Conservation (phyloP, 2,113 vertebrate species). For the Rhynchomys soricoides region DNA sequence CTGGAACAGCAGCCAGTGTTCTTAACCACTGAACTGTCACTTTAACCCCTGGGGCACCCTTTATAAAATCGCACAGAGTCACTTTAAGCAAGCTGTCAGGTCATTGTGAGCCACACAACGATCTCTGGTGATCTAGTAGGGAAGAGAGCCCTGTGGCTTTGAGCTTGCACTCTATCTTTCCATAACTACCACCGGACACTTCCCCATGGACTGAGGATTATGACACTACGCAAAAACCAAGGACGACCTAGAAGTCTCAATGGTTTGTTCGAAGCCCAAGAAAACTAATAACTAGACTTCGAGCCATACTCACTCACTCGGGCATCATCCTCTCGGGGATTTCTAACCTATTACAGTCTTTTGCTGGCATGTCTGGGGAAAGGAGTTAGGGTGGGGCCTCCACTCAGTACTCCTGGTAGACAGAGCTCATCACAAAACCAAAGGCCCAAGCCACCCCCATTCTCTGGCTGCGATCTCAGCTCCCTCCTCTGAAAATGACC, state of each 20-base stretch:
- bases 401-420: neutral
- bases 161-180: neutral
- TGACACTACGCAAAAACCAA: neutral
- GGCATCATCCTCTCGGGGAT: neutral
- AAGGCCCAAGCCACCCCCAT: neutral
- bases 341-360: neutral
- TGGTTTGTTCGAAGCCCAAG: neutral
- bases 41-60: neutral
- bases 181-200: neutral
- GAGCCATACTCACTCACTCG: neutral
- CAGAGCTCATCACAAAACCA: neutral
- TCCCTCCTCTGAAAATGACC: neutral
- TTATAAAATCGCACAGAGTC: neutral
- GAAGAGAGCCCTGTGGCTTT: neutral
- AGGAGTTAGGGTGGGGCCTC: neutral
- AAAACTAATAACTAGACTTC: neutral
- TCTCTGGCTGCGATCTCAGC: rapidly evolving
- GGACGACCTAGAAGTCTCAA: neutral
- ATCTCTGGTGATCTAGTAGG: neutral
- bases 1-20: neutral
- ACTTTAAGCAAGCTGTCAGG: neutral
- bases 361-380: no score
- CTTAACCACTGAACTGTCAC: neutral
- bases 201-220: neutral
- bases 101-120: neutral